Evolutionary conservation across 2,888 invertebrate species (phyloP), one percentile per base, ranked within the genome.

Genomic region (Caenorhabditis doughertyi): DNA sequence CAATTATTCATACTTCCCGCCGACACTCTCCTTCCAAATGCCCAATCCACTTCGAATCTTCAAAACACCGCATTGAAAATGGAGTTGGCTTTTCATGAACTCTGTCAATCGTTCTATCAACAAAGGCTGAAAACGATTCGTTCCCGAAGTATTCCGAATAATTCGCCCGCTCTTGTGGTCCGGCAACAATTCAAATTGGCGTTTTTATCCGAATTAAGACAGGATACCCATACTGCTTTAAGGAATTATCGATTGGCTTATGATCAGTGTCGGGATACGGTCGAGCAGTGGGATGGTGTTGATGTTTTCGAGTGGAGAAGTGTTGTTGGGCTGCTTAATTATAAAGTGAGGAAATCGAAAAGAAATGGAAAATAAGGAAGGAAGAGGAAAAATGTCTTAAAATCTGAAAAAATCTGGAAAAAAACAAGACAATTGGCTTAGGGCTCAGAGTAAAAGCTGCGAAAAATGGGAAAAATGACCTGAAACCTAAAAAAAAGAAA

Each of bases 121-220:
- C 95, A 95, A 85, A 96, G 96, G 93, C 95, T 95, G 27, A 95
- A 96, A 72, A 79, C 84, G 1, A 89, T 91, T 29, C 84, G 92
- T 1, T 83, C 89, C 5, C 73, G 90, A 8, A 81, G 81, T 16
- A 89, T 91, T 70, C 91, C 90, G 7, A 89, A 91, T 60, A 90
- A 90, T 68, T 84, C 89, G 27, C 90, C 93, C 90, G 95, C 96
- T 89, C 94, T 99, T 68, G 96, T 96, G 93, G 96, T 98, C 29
- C 93, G 99, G 39, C 98, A 98, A 93, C 96, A 97, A 92, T 98
- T 97, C 92, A 99, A 99, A 93, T 95, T 98, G 92, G 99, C 96
- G 0, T 98, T 97, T 93, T 94, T 97, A 68, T 96, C 96, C 91
- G 99, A 99, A 93, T 93, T 99, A 84, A 95, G 96, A 89, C 96